phyloP scores from a whole-genome alignment of 2,113 vertebrate species.

The Podiceps cristatus region DNA sequence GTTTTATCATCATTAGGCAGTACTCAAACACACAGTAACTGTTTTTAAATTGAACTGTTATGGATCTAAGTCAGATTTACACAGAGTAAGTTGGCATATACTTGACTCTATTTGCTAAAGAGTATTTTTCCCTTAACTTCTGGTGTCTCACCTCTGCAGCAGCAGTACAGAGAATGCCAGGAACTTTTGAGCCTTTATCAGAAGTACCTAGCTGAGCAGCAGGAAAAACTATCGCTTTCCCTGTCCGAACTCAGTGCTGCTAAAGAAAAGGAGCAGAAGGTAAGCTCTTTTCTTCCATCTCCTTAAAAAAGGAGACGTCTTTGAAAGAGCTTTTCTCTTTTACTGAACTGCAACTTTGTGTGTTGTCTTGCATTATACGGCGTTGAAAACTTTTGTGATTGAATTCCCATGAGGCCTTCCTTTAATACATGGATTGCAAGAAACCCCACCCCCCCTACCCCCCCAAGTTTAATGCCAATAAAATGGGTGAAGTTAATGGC shows the following conservation, averaged over 20 bases:
- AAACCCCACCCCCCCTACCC: not conserved
- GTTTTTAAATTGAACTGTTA: slow-evolving; percentile 39
- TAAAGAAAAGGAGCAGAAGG: slow-evolving; percentile 79
- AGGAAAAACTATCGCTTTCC: slow-evolving; percentile 87
- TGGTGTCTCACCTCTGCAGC: slow-evolving; percentile 85
- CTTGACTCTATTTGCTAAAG: not conserved
- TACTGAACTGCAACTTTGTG: not conserved
- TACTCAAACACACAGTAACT: slow-evolving; percentile 23
- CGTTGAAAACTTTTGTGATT: not conserved
- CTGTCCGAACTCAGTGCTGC: slow-evolving; percentile 83
- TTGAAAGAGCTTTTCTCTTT: not conserved
- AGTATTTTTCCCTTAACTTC: slow-evolving; percentile 84
- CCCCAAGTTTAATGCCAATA: not conserved
- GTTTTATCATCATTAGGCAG: slow-evolving; percentile 49
- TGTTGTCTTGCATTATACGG: not conserved
- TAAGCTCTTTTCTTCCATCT: slow-evolving; percentile 61
- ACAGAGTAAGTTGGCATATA: not conserved
- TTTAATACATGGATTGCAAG: not conserved
- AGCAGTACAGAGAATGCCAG: slow-evolving; percentile 95
- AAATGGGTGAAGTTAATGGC: not conserved
- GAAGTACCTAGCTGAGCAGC: slow-evolving; percentile 93
- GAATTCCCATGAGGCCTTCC: not conserved
- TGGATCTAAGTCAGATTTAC: not conserved
- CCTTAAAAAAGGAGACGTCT: not conserved
- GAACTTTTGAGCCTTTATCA: slow-evolving; percentile 95